Base-by-base conservation (phyloP, 2,797 vertebrate species). In the Yasuhikotakia modesta region DNA sequence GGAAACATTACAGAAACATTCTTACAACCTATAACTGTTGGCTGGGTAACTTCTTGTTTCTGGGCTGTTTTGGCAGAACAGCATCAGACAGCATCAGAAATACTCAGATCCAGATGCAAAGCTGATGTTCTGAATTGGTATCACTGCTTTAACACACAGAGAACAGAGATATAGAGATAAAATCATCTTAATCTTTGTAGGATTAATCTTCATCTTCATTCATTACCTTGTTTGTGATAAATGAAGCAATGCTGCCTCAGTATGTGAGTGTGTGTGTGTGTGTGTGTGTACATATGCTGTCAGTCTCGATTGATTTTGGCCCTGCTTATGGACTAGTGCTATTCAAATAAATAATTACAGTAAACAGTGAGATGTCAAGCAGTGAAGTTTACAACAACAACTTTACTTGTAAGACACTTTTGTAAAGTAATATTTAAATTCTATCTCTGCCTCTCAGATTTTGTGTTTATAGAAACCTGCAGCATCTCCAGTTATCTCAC, bases 171-270 rank as follows among this genome's bases (percentile, higher is more conserved):
- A 52, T 22, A 8, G 58, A 60, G 16, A 69, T 21, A 22, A 0
- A 5, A 45, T 30, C 10, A 0, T 48, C 12, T 27, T 45, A 76
- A 68, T 67, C n/a, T 5, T 64, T 1, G 21, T 8, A 58, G 53
- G 24, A 30, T 39, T 16, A 22, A 8, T 10, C 5, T 32, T 19
- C 16, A 39, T 52, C 16, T n/a, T n/a, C n/a, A n/a, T n/a, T n/a
- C n/a, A n/a, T n/a, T 60, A 60, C 74, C n/a, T 68, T 11, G 27
- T 78, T 61, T 77, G 21, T 61, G 69, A 77, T 67, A 21, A 81
- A 77, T 81, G 67, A 71, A 73, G 63, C 61, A 66, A 55, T 66
- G 4, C 27, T 30, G 46, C 35, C 27, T 53, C 17, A 53, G 55
- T 73, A 24, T 60, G 53, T 64, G 45, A 73, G 68, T 32, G 61